These are phyloP conservation scores for Latrodectus geometricus DNA, from an alignment of 1,140 invertebrate genomes.

Conservation along the genomic window DNA sequence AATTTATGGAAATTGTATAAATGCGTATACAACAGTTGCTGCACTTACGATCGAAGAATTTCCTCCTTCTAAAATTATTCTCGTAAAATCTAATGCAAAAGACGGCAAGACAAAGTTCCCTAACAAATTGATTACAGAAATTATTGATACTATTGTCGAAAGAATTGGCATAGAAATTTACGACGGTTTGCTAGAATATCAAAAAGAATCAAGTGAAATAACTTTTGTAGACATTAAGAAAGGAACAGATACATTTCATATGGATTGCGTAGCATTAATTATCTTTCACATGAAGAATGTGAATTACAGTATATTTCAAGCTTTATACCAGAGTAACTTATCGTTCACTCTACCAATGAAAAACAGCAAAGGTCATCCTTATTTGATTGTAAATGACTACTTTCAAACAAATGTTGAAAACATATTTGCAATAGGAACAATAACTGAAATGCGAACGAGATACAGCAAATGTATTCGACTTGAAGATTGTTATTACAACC, in stretches of 20 bases:
- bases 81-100: background rate
- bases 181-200: conserved; percentile 12
- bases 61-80: background rate
- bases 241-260: background rate
- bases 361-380: conserved; percentile 25
- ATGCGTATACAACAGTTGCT: background rate
- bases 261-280: conserved; percentile 18
- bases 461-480: background rate
- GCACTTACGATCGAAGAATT: conserved; percentile 20
- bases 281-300: background rate
- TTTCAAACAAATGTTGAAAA: conserved; percentile 36
- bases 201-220: background rate
- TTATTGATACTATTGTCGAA: background rate
- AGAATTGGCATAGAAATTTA: background rate
- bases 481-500: conserved; percentile 32
- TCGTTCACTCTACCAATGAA: conserved; percentile 19
- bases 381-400: conserved; percentile 24
- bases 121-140: background rate
- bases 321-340: conserved; percentile 13
- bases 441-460: conserved; percentile 19
- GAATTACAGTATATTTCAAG: conserved; percentile 5
- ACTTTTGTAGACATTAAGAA: conserved; percentile 1
- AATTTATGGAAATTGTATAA: conserved; percentile 32
- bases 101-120: background rate
- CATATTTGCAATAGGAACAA: conserved; percentile 36